These are phyloP conservation scores for Galleria mellonella DNA, from an alignment of 1,140 invertebrate genomes.

Conservation along the genomic window DNA sequence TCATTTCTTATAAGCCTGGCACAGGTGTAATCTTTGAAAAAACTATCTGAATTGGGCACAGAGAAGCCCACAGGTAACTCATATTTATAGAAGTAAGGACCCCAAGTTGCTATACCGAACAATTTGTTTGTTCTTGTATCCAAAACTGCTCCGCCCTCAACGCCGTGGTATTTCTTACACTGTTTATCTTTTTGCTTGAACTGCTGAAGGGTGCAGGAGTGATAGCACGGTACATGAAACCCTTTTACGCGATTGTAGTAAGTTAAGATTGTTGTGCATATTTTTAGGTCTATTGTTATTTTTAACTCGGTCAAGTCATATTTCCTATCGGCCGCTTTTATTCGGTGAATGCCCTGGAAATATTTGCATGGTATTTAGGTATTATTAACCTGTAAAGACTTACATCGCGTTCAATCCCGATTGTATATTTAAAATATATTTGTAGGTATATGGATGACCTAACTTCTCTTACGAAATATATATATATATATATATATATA, in stretches of 20 bases:
- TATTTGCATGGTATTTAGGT: neutral
- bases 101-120: conserved; percentile 44
- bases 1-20: conserved; percentile 29
- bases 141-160: conserved; percentile 31
- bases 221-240: conserved; percentile 39
- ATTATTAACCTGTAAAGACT: too few species aligned
- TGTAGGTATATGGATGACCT: too few species aligned
- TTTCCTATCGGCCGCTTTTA: conserved; percentile 8
- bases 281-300: conserved; percentile 22
- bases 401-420: too few species aligned
- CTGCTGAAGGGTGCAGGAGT: conserved; percentile 28
- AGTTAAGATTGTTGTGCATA: conserved; percentile 29
- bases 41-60: conserved; percentile 34
- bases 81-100: conserved; percentile 11
- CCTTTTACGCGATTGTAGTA: conserved; percentile 13
- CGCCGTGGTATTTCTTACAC: conserved; percentile 29
- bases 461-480: too few species aligned
- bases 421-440: neutral
- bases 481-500: too few species aligned
- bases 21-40: conserved; percentile 29
- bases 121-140: conserved; percentile 24
- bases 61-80: conserved; percentile 45
- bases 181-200: conserved; percentile 6
- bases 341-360: conserved; percentile 15
- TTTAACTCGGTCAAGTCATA: conserved; percentile 21